These are phyloP conservation scores for Agrenia bidenticulata DNA, from an alignment of 2,888 invertebrate genomes.

Conservation along the genomic window DNA sequence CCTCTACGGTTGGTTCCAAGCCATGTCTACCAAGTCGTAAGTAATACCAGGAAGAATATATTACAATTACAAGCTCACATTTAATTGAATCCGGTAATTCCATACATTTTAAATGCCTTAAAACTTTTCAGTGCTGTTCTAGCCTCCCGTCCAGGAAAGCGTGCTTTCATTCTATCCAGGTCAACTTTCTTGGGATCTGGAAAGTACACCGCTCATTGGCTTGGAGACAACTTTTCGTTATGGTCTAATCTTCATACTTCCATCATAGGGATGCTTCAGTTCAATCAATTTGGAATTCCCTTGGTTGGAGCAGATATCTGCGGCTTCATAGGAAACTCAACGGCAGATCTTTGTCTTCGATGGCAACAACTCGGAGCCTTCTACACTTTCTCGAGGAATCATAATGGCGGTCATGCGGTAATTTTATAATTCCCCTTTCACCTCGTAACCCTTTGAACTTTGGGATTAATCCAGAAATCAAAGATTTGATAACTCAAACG, in stretches of 20 bases:
- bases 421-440: not conserved
- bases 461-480: too few relatives aligned
- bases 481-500: too few relatives aligned
- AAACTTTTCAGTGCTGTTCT: not conserved
- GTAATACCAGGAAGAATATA: too few relatives aligned
- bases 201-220: slow-evolving; percentile 60
- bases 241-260: slow-evolving; percentile 53
- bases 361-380: slow-evolving; percentile 60
- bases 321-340: slow-evolving; percentile 53
- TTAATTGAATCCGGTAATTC: not conserved
- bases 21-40: slow-evolving; percentile 45
- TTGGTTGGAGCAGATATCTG: slow-evolving; percentile 54
- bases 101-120: not conserved
- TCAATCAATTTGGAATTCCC: slow-evolving; percentile 55
- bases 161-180: slow-evolving; percentile 76
- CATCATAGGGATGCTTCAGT: slow-evolving; percentile 56
- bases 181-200: slow-evolving; percentile 76
- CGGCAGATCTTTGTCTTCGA: slow-evolving; percentile 58
- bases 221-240: slow-evolving; percentile 34
- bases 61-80: too few relatives aligned
- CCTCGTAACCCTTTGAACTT: not conserved
- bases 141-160: slow-evolving; percentile 55
- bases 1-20: slow-evolving; percentile 53
- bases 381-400: slow-evolving; percentile 57
- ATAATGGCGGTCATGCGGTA: slow-evolving; percentile 51